Evolutionary conservation across 2,888 invertebrate species (phyloP), one percentile per base, ranked within the genome.

Genomic region (Meloe dianella): DNA sequence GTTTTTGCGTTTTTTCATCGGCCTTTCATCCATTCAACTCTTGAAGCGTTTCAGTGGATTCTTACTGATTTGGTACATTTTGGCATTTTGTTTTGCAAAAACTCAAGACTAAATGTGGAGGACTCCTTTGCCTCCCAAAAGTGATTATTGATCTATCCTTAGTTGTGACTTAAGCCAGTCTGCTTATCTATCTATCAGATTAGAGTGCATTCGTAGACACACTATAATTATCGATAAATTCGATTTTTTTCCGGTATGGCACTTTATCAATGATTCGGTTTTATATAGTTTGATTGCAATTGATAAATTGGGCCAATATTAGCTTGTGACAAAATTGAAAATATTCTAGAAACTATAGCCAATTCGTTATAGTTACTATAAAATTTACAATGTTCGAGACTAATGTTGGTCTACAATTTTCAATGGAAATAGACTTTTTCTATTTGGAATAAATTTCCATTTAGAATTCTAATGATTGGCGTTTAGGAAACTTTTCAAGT

Each of bases 251-350:
- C 30, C 7, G 0, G 41, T 41, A 35, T 4, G 27, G 8, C 30
- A 29, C 32, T 35, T 58, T 58, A 58, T 58, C 58, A 35, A 58
- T 29, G 7, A 32, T 32, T 58, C 8, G 20, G 22, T 27, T 17
- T 58, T 22, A 58, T 20, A 58, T 58, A 58, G 58, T 58, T 58
- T 32, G 58, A 58, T 58, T 58, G 29, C 58, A 58, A 20, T n/a
- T 58, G 58, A 58, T 58, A 58, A 58, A 14, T 58, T 58, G 58
- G 58, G 27, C 58, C 58, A 58, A 58, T 58, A 29, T 29, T 58
- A 58, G 58, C 58, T 58, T 58, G 58, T 35, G 22, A 58, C 58
- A 58, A 58, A 58, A 30, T 32, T 58, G 5, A 32, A 30, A 30
- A 20, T 58, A 58, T 58, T 58, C 17, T 32, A 58, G 58, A 12